A percentile compares a stretch with the other conserved stretches of the same genome.
These are phyloP conservation scores for Heterodera filipjevi DNA, from an alignment of 2,888 invertebrate genomes.

Conservation along the genomic window DNA sequence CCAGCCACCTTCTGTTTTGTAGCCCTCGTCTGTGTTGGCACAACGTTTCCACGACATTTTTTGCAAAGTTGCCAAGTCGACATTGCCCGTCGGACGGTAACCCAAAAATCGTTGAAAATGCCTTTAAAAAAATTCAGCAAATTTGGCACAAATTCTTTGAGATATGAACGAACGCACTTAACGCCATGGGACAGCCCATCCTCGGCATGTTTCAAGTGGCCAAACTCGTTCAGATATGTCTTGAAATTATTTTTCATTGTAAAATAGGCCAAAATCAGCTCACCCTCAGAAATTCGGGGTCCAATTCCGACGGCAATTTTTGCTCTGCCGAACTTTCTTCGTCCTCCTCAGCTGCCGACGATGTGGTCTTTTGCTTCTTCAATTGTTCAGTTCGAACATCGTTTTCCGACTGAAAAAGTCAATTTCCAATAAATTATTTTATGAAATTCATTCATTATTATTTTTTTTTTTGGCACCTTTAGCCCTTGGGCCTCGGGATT, in stretches of 20 bases:
- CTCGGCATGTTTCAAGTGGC: slow-evolving; percentile 7
- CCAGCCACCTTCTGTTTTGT: not conserved
- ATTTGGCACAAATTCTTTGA: not conserved
- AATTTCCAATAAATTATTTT: too few species aligned
- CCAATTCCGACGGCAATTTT: not conserved
- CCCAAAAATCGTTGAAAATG: slow-evolving; percentile 45
- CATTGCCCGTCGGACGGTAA: slow-evolving; percentile 36
- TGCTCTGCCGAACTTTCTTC: not conserved
- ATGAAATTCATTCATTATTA: not conserved
- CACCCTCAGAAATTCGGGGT: slow-evolving; percentile 2
- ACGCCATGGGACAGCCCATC: not conserved
- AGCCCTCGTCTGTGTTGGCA: slow-evolving; percentile 32
- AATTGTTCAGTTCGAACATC: not conserved
- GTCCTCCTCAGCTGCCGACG: not conserved
- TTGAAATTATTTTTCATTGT: too few species aligned
- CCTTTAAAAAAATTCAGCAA: slow-evolving; percentile 24
- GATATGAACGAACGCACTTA: not conserved
- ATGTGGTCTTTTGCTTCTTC: not conserved
- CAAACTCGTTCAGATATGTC: slow-evolving; percentile 32
- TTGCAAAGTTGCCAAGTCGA: slow-evolving; percentile 32
- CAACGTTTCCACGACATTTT: slow-evolving; percentile 42
- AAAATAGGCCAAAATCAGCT: too few species aligned
- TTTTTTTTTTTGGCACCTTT: not conserved
- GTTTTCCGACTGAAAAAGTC: slow-evolving; percentile 8
- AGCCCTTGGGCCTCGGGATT: not conserved